Conservation (phyloP, 2,113 vertebrate genomes). For the Oryzias javanicus region DNA sequence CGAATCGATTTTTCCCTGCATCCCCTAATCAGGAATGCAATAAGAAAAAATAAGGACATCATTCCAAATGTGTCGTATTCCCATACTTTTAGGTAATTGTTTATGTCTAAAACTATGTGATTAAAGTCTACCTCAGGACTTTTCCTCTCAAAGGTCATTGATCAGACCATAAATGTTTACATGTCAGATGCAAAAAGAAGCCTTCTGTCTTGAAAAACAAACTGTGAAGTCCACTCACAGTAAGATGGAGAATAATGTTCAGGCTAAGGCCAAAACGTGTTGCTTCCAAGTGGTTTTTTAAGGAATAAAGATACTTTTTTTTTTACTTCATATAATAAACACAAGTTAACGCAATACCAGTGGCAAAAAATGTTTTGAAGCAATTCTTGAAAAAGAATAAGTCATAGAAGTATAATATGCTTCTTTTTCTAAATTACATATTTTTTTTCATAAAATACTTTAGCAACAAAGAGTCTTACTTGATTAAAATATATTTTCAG, state of each 20-base stretch:
- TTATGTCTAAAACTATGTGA: constrained; percentile 28
- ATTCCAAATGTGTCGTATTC: constrained; percentile 46
- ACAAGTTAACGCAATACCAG: constrained; percentile 28
- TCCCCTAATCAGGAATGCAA: too few species aligned
- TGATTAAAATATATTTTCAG: too few species aligned
- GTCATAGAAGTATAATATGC: not conserved
- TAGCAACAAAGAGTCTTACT: too few species aligned
- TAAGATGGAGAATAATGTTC: constrained; percentile 12
- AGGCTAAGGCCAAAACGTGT: constrained; percentile 8
- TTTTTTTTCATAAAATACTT: too few species aligned
- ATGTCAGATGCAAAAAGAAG: constrained; percentile 12
- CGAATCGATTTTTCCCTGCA: too few species aligned
- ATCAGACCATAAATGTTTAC: constrained; percentile 63
- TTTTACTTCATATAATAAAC: constrained; percentile 19
- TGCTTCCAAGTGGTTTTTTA: constrained; percentile 28
- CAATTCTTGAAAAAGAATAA: constrained; percentile 12
- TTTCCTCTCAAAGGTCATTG: constrained; percentile 30
- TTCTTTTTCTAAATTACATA: not conserved
- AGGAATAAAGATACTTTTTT: constrained; percentile 22
- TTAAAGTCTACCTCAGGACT: constrained; percentile 43
- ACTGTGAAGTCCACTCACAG: not conserved
- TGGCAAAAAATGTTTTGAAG: constrained; percentile 8
- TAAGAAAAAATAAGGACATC: constrained; percentile 5
- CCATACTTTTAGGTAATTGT: constrained; percentile 14
- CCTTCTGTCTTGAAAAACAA: constrained; percentile 2